Evolutionary conservation across 23 tunicate genomes (phyloP), one percentile per base, ranked within the genome.

Genomic region (Aplidium turbinatum): DNA sequence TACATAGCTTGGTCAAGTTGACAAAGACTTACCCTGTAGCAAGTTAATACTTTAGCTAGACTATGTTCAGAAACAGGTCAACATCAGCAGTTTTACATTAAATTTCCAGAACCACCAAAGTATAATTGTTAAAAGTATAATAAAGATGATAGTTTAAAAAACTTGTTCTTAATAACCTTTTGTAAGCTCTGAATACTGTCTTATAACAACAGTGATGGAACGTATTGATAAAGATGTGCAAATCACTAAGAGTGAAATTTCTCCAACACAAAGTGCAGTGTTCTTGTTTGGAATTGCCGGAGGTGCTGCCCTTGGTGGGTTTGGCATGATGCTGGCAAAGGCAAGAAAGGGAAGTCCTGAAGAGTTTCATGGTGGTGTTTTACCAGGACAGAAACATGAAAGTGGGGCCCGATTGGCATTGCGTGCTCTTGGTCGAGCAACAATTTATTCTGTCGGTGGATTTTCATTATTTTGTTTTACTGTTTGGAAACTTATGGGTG

Each of bases 371-470:
- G 9, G 31, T 29, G 79, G 75, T 3, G 35, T 33, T 39, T 74
- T 11, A 24, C 45, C 75, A 5, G 38, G 55, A 16, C 50, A 4
- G 19, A 70, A 69, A 1, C 67, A 32, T 22, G 97, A 91, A 65
- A 91, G 81, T 65, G 97, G 97, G 0, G 73, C 81, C 2, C 60
- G 77, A 16, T 70, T 91, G 26, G 97, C 97, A 0, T 31, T 73
- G 48, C 57, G 83, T 78, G 97, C 97, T 9, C 73, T 91, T 22
- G 91, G 91, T 13, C 46, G 97, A 24, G 97, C 97, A 9, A 91
- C 97, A 23, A 35, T 84, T 0, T 91, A 91, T 58, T 70, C 91
- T 57, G 97, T 91, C 25, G 78, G 86, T 0, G 97, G 97, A 25
- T 84, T 91, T 73, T 78, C 97, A 24, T 16, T 84, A 48, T 91